These are phyloP conservation scores for Catharus bicknelli DNA, from an alignment of 2,113 vertebrate species.

Conservation along the genomic window DNA sequence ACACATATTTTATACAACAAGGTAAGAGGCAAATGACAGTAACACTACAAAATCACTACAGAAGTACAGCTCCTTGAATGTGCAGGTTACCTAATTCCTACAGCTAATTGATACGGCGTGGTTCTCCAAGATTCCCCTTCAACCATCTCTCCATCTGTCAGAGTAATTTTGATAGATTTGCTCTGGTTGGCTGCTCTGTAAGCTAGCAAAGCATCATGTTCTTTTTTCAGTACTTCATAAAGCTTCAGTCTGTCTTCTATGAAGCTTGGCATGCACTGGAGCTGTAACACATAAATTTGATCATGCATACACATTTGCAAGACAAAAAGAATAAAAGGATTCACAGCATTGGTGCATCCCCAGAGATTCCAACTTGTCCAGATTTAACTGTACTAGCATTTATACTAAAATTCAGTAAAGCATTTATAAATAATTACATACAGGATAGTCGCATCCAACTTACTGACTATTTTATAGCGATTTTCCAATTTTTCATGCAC, in stretches of 20 bases:
- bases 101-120: conserved; percentile 74
- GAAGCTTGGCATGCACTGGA: conserved; percentile 48
- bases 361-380: background rate
- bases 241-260: conserved; percentile 74
- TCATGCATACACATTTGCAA: background rate
- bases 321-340: background rate
- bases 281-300: conserved; percentile 26
- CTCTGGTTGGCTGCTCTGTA: conserved; percentile 44
- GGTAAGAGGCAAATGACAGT: background rate
- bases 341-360: background rate
- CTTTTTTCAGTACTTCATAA: conserved; percentile 74
- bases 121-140: conserved; percentile 76
- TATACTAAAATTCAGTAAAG: background rate
- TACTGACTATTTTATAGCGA: background rate
- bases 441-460: background rate
- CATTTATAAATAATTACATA: background rate
- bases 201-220: conserved; percentile 64
- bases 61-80: background rate
- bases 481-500: background rate
- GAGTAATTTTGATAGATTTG: conserved; percentile 61
- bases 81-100: conserved; percentile 71
- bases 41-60: background rate
- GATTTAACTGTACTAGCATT: background rate
- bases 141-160: conserved; percentile 51
- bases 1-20: background rate